Conservation (phyloP, 2,113 vertebrate species). For the Mustela lutreola region DNA sequence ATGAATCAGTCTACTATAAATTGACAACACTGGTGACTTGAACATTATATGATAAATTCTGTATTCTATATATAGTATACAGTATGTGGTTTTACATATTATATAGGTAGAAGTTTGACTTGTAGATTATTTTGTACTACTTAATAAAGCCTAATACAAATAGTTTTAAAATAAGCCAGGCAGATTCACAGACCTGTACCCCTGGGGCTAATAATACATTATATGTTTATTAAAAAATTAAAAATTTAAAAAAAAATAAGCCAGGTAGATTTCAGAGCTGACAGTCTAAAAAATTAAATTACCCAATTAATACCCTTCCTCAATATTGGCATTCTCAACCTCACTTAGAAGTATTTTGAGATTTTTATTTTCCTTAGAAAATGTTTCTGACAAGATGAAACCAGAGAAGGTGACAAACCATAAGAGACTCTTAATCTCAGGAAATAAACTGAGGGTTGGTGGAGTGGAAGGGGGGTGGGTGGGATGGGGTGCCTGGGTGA, state of each 20-base stretch:
- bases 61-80: background rate
- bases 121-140: constrained; percentile 30
- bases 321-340: constrained; percentile 22
- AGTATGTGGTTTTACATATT: background rate
- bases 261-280: background rate
- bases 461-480: too few relatives aligned
- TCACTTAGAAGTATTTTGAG: constrained; percentile 1
- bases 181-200: background rate
- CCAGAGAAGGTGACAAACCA: too few relatives aligned
- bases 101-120: background rate
- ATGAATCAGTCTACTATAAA: background rate
- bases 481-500: too few relatives aligned
- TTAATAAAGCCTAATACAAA: background rate
- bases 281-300: constrained; percentile 20
- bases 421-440: too few relatives aligned
- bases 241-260: background rate
- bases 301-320: background rate
- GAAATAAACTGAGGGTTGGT: too few relatives aligned
- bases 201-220: too few relatives aligned
- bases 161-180: constrained; percentile 28
- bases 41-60: background rate
- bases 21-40: constrained; percentile 17
- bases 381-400: background rate
- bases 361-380: constrained; percentile 61
- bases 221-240: too few relatives aligned